A percentile compares a stretch with the other conserved stretches of the same genome.
Conservation (phyloP, 2,113 vertebrate genomes). For the Oplegnathus fasciatus region DNA sequence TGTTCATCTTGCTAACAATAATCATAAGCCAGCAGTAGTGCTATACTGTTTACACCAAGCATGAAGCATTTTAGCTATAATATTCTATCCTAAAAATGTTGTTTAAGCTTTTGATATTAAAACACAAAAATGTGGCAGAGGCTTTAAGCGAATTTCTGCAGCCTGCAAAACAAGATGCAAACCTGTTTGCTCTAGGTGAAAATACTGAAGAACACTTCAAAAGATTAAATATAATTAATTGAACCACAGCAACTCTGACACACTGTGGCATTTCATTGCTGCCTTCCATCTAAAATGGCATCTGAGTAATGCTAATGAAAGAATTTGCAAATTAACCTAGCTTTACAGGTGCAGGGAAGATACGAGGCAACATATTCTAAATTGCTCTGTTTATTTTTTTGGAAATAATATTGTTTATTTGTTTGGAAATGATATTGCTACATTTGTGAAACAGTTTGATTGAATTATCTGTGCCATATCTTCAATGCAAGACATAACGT, state of each 20-base stretch:
- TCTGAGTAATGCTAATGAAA: constrained; percentile 1
- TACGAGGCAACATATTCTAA: background rate
- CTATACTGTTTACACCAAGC: background rate
- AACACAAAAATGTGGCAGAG: background rate
- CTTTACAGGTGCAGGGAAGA: background rate
- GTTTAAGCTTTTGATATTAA: background rate
- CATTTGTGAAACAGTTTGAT: background rate
- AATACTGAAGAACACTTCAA: background rate
- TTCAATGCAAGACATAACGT: background rate
- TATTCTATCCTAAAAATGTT: background rate
- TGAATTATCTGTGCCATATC: background rate
- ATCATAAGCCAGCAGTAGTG: background rate
- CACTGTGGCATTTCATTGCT: background rate
- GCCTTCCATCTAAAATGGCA: background rate
- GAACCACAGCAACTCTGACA: background rate
- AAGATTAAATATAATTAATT: background rate
- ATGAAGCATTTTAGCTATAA: background rate
- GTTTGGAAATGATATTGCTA: background rate
- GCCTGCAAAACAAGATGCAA: background rate
- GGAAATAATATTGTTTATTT: background rate
- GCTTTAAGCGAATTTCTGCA: background rate
- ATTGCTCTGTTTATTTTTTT: background rate
- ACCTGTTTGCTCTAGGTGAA: background rate
- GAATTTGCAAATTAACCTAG: background rate
- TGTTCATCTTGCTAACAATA: background rate